These are phyloP conservation scores for Aegithalos caudatus DNA, from an alignment of 2,113 vertebrate genomes.

Conservation along the genomic window DNA sequence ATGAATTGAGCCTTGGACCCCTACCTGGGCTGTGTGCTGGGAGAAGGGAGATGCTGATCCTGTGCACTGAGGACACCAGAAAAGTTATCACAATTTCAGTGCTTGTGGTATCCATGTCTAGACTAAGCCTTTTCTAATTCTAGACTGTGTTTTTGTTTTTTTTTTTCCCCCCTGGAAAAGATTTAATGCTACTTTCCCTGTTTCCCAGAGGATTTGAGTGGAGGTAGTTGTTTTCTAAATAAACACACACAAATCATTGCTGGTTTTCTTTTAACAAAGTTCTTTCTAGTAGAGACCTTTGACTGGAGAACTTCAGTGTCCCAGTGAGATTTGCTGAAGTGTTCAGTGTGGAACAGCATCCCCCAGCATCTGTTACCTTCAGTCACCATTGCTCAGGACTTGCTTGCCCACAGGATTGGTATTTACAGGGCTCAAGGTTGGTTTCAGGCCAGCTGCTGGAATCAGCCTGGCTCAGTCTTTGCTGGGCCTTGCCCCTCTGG, in stretches of 20 bases:
- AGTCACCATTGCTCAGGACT: background rate
- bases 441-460: background rate
- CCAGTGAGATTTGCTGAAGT: background rate
- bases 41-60: background rate
- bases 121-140: background rate
- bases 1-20: background rate
- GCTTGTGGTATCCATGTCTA: background rate
- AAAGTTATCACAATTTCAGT: background rate
- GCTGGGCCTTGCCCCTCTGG: background rate
- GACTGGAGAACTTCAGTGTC: background rate
- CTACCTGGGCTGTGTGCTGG: background rate
- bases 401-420: background rate
- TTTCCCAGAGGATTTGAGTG: background rate
- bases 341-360: background rate
- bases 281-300: background rate
- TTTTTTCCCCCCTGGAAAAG: background rate
- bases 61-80: background rate
- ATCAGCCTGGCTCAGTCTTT: background rate
- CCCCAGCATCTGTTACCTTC: background rate
- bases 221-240: background rate
- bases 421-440: accelerated
- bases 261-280: background rate
- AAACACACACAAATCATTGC: too few relatives aligned
- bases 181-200: background rate
- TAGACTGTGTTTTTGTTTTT: background rate